Evolutionary conservation across 2,888 invertebrate genomes (phyloP), one percentile per base, ranked within the genome.

Genomic region (Phaonia tiefii): DNA sequence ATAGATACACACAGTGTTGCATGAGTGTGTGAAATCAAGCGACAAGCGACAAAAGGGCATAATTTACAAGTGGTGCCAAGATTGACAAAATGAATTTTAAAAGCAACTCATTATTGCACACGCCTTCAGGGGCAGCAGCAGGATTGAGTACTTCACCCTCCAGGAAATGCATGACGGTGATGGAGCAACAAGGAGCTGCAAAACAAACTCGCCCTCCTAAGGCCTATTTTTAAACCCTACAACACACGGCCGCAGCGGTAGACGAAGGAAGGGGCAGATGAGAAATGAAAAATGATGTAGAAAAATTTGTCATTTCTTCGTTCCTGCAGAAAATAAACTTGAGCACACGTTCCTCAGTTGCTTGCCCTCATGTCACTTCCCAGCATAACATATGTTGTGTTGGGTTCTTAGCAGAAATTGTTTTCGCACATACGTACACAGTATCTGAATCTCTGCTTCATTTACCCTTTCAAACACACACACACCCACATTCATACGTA

Each of bases 51-150:
- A 70, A 75, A 75, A 78, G 78, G 71, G 78, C 81, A 81, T 81
- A 75, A 81, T 78, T 78, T 78, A 81, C 78, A 81, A 81, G 81
- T 78, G 75, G 49, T 81, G 81, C 39, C 75, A 81, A 78, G 81
- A 81, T 78, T 81, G 78, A 81, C 81, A 81, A 78, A 81, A 81
- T 81, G 75, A 72, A 81, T 78, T 78, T 81, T 81, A 81, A 81
- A 72, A 72, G 78, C 81, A 78, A 81, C 78, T 78, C 78, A 78
- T 81, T 81, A 81, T 42, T 78, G 75, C 81, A 78, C 63, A 75
- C 78, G 78, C 71, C 81, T 77, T 44, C 26, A 69, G 60, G 65
- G 42, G 10, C 69, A 54, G 54, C 4, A 26, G 46, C 0, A 54
- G 25, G 42, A 54, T 25, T 37, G 51, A 4, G 37, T 58, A 74